Evolutionary conservation across 2,113 vertebrate genomes (phyloP).

Genomic region (Myiagra hebetior): DNA sequence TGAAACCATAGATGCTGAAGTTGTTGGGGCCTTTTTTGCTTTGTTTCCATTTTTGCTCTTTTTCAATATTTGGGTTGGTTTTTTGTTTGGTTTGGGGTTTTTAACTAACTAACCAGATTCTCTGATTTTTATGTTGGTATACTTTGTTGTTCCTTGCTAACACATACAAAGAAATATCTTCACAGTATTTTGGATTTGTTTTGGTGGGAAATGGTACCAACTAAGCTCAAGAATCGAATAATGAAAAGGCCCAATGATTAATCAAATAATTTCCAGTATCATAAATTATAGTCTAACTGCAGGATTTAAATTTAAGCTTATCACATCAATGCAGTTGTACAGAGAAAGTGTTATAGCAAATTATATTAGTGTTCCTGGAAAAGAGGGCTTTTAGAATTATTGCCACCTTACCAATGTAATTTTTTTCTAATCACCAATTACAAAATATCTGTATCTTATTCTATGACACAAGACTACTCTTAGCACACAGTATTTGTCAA

Average conservation of each 20-base stretch:
- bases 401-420: not conserved
- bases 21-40: rapidly evolving
- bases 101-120: not conserved
- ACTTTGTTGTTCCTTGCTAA: not conserved
- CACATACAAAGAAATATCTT: not conserved
- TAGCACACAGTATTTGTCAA: not conserved
- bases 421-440: not conserved
- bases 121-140: not conserved
- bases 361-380: not conserved
- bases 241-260: not conserved
- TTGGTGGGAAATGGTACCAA: not conserved
- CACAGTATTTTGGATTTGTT: not conserved
- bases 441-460: not conserved
- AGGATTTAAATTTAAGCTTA: not conserved
- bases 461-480: not conserved
- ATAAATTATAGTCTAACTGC: not conserved
- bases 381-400: not conserved
- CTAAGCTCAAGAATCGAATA: not conserved
- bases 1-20: not conserved
- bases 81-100: not conserved
- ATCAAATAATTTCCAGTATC: not conserved
- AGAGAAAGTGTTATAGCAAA: not conserved
- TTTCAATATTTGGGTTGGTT: rapidly evolving
- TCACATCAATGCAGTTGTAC: not conserved
- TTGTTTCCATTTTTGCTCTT: not conserved